phyloP scores from a whole-genome alignment of 2,797 vertebrate species.

The Microtus agrestis region DNA sequence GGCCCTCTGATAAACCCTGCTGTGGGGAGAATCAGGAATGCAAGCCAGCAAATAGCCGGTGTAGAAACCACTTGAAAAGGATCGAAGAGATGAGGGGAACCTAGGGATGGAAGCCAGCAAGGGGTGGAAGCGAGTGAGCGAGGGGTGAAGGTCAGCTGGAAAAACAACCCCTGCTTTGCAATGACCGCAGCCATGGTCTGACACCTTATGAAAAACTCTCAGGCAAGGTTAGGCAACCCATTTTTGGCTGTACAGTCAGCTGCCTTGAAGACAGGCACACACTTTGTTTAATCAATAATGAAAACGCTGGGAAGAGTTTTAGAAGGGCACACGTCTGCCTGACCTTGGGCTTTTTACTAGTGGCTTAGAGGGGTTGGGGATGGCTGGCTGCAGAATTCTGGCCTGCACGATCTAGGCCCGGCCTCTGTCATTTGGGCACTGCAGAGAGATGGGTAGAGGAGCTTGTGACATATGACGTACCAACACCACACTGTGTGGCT shows the following conservation, averaged over 20 bases:
- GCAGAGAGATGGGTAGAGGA: no score
- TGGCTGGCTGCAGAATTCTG: background rate
- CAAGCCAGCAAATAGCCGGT: constrained; percentile 63
- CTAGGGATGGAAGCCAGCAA: background rate
- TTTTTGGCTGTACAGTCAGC: constrained; percentile 66
- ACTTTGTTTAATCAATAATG: constrained; percentile 66
- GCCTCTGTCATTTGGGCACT: background rate
- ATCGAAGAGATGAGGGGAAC: constrained; percentile 21
- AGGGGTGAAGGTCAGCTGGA: constrained; percentile 46
- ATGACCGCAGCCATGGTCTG: background rate
- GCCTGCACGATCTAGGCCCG: background rate
- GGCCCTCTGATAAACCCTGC: constrained; percentile 69
- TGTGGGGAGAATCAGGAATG: constrained; percentile 19
- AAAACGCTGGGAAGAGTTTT: constrained; percentile 56
- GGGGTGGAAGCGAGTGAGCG: background rate
- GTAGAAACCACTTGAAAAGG: background rate
- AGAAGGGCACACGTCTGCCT: background rate
- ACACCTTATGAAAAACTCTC: constrained; percentile 35
- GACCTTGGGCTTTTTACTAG: background rate
- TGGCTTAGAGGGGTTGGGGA: background rate
- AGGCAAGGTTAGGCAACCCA: constrained; percentile 68
- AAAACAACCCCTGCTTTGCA: constrained; percentile 56
- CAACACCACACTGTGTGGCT: background rate
- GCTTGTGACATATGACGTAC: no score
- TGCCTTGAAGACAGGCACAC: constrained; percentile 47